Percentiles rank a stretch among this genome's conserved stretches.
These are phyloP conservation scores for Malachius bipustulatus DNA, from an alignment of 2,888 invertebrate genomes.

Conservation along the genomic window DNA sequence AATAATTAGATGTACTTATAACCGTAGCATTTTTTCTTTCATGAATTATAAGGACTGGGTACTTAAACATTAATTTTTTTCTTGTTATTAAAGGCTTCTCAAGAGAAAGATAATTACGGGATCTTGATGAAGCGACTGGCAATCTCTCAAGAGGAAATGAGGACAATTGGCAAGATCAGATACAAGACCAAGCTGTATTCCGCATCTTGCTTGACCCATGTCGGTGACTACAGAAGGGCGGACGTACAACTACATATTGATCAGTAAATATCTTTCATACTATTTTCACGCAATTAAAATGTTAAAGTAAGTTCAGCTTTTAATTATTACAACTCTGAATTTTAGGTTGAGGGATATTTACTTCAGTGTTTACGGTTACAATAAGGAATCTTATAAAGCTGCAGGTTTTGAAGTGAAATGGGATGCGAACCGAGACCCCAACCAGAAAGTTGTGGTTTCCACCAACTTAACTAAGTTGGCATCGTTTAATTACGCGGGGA, in stretches of 20 bases:
- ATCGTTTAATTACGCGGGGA: constrained; percentile 50
- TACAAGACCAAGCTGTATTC: constrained; percentile 58
- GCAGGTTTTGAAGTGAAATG: constrained; percentile 64
- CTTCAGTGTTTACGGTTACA: constrained; percentile 50
- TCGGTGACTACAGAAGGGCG: constrained; percentile 52
- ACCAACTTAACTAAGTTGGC: constrained; percentile 50
- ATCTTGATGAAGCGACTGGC: constrained; percentile 51
- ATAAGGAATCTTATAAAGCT: constrained; percentile 49
- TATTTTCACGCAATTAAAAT: too few species aligned
- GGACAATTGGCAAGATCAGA: constrained; percentile 53
- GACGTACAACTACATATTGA: constrained; percentile 66
- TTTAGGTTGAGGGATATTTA: constrained; percentile 61
- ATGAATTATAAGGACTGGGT: too few species aligned
- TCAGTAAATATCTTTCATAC: constrained; percentile 48
- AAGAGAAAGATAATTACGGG: constrained; percentile 55
- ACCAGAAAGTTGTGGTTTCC: constrained; percentile 53
- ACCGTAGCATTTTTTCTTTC: too few species aligned
- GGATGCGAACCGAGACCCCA: constrained; percentile 78
- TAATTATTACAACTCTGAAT: too few species aligned
- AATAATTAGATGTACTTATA: too few species aligned
- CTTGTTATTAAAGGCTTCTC: constrained; percentile 40
- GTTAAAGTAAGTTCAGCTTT: too few species aligned
- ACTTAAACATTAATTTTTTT: background rate
- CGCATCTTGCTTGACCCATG: constrained; percentile 50
- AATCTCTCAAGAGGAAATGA: constrained; percentile 47